phyloP scores from a whole-genome alignment of 2,888 invertebrate species.

The Urechis unicinctus region DNA sequence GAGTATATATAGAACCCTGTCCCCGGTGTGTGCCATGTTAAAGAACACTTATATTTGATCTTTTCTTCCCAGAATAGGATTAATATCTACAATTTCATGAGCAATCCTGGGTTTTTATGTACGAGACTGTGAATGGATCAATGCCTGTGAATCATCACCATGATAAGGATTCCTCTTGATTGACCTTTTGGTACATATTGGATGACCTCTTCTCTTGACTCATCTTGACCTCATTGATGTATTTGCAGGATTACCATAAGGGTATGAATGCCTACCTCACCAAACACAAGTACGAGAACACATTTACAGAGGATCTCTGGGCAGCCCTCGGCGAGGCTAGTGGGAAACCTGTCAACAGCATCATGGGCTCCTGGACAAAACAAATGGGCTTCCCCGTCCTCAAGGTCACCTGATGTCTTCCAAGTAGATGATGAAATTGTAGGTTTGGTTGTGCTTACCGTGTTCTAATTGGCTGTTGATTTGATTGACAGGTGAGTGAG shows the following conservation, averaged over 20 bases:
- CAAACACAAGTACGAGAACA: conserved; percentile 80
- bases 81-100: too few species aligned
- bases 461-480: neutral
- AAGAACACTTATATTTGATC: too few species aligned
- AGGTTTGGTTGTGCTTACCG: neutral
- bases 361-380: conserved; percentile 97
- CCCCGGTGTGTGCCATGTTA: too few species aligned
- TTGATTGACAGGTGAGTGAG: conserved; percentile 32
- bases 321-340: conserved; percentile 79
- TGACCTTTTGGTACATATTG: neutral
- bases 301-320: conserved; percentile 92
- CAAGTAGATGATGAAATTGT: neutral
- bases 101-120: too few species aligned
- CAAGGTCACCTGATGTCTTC: too few species aligned
- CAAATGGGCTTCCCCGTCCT: conserved; percentile 91
- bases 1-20: too few species aligned
- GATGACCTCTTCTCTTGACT: neutral
- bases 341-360: conserved; percentile 77
- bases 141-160: too few species aligned
- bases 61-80: too few species aligned
- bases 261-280: conserved; percentile 88
- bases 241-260: conserved; percentile 70
- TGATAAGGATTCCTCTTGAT: too few species aligned
- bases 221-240: conserved; percentile 2
- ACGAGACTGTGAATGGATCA: too few species aligned